A percentile compares a stretch with the other conserved stretches of the same genome.
Conservation (phyloP, 2,113 vertebrate genomes). For the Vulpes ferrilata region DNA sequence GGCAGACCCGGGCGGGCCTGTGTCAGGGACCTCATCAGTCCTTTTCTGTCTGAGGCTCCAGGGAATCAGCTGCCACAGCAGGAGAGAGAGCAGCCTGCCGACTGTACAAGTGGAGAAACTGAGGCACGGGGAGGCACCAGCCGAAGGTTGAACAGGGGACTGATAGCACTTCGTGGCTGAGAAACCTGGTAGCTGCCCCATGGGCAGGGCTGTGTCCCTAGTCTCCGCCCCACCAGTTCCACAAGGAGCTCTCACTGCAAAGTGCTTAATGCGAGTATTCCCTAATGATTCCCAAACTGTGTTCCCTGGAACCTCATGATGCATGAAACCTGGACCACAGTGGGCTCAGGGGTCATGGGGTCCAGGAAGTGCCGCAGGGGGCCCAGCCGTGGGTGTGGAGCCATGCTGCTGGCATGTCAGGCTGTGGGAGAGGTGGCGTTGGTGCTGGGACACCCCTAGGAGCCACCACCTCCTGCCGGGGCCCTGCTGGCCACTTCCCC, state of each 20-base stretch:
- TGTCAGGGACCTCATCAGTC: not conserved
- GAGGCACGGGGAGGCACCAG: not conserved
- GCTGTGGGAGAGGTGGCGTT: not conserved
- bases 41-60: not conserved
- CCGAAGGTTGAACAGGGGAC: not conserved
- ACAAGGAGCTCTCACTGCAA: fast-evolving
- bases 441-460: no score
- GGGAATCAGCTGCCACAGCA: no score
- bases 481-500: not conserved
- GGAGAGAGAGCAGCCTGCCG: not conserved
- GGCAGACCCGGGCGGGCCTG: not conserved
- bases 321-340: fast-evolving
- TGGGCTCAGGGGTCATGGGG: not conserved
- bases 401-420: fast-evolving
- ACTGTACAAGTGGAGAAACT: not conserved
- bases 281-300: no score
- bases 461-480: not conserved
- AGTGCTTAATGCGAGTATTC: fast-evolving
- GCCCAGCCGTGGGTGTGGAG: fast-evolving
- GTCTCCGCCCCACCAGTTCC: not conserved
- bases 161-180: not conserved
- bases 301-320: not conserved
- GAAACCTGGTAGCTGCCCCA: fast-evolving
- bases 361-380: fast-evolving
- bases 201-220: fast-evolving